phyloP scores from a whole-genome alignment of 1,140 invertebrate species.

The Drosophila triauraria region DNA sequence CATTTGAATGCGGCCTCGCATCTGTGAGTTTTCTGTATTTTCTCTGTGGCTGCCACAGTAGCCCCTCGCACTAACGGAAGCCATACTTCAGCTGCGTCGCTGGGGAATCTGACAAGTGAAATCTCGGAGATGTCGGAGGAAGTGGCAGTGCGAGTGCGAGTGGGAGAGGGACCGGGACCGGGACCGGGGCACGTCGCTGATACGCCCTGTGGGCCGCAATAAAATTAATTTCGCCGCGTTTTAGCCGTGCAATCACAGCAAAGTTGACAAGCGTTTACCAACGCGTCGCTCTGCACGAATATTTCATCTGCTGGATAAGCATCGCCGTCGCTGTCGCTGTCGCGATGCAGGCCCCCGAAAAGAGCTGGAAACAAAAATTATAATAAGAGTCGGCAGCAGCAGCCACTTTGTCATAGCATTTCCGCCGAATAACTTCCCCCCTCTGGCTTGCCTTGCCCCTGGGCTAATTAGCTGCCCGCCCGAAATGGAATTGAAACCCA shows the following conservation, averaged over 20 bases:
- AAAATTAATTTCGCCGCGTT: slow-evolving; percentile 77
- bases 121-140: slow-evolving; percentile 75
- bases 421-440: slow-evolving; percentile 55
- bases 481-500: slow-evolving; percentile 79
- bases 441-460: not conserved
- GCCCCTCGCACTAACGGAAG: slow-evolving; percentile 74
- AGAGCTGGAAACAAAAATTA: slow-evolving; percentile 20
- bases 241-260: slow-evolving; percentile 80
- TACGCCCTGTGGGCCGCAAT: slow-evolving; percentile 77
- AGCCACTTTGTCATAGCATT: slow-evolving; percentile 79
- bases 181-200: slow-evolving; percentile 56
- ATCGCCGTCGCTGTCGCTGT: slow-evolving; percentile 28
- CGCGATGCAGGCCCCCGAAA: slow-evolving; percentile 57
- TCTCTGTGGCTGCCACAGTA: slow-evolving; percentile 53
- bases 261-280: slow-evolving; percentile 83
- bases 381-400: slow-evolving; percentile 41
- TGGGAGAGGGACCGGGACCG: slow-evolving; percentile 4
- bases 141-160: slow-evolving; percentile 43
- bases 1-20: slow-evolving; percentile 50
- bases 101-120: slow-evolving; percentile 74
- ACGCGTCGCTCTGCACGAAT: slow-evolving; percentile 68
- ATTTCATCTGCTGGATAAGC: slow-evolving; percentile 78
- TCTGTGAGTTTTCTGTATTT: slow-evolving; percentile 17
- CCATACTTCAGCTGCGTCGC: slow-evolving; percentile 75
- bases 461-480: slow-evolving; percentile 81